Evolutionary conservation across 1,140 invertebrate genomes (phyloP).

Genomic region (Trichoplusia ni): DNA sequence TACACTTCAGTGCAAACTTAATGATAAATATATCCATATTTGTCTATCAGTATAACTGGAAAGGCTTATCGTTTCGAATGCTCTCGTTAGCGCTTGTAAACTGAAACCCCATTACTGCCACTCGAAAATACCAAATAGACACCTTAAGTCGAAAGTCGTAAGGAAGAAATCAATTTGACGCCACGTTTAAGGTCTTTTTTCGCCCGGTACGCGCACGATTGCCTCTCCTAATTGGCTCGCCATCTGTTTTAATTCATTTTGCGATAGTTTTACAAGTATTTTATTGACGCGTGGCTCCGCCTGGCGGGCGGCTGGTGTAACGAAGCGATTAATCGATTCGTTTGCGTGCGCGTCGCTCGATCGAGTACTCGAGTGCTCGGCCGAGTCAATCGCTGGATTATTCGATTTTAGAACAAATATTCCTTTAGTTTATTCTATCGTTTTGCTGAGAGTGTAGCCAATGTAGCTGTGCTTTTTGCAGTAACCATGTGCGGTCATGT

Average conservation of each 20-base stretch:
- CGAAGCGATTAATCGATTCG: constrained; percentile 76
- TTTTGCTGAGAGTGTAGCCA: constrained; percentile 13
- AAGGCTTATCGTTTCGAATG: constrained; percentile 65
- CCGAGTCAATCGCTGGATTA: constrained; percentile 56
- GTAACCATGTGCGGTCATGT: not conserved
- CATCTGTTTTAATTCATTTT: constrained; percentile 80
- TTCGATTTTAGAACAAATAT: constrained; percentile 47
- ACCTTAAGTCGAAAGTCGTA: constrained; percentile 49
- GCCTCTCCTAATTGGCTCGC: constrained; percentile 79
- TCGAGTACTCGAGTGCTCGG: constrained; percentile 44
- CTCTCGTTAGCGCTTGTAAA: constrained; percentile 74
- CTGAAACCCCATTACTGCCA: constrained; percentile 66
- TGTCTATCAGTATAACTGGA: constrained; percentile 77
- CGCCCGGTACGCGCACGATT: constrained; percentile 75
- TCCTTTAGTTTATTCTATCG: constrained; percentile 43
- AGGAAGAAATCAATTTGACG: constrained; percentile 43
- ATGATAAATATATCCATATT: constrained; percentile 79
- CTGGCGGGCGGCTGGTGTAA: constrained; percentile 63
- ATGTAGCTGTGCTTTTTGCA: not conserved
- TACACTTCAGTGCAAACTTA: constrained; percentile 62
- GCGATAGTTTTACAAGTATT: constrained; percentile 81
- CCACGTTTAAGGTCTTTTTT: constrained; percentile 65
- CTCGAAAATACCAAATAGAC: constrained; percentile 38
- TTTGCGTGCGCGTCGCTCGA: constrained; percentile 67
- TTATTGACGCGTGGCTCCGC: constrained; percentile 77